Evolutionary conservation across 1,140 invertebrate species (phyloP), one percentile per base, ranked within the genome.

Genomic region (Drosophila mauritiana): DNA sequence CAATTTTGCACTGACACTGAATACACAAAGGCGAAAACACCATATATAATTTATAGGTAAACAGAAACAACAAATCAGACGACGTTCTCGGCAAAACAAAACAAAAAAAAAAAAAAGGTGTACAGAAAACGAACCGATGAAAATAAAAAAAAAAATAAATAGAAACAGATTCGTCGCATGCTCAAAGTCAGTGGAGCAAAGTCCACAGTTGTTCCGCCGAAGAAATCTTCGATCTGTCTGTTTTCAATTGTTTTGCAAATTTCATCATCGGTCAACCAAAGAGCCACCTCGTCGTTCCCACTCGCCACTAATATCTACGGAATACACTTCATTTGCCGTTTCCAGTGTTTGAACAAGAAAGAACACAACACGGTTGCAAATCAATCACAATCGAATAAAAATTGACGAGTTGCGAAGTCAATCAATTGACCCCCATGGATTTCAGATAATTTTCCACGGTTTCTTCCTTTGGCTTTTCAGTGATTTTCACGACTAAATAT

Each of bases 11-110:
- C 63, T 43, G 48, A 80, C 69, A 69, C 52, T 69, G 62, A 69
- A 43, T 36, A 51, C 54, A 76, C 62, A 74, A 40, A 54, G n/a
- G 31, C n/a, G 22, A 40, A 58, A 62, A 54, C 64, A 20, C 22
- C 48, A 55, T 34, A 37, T 6, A 46, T 46, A 56, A 64, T 63
- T 70, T 64, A 75, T 80, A 55, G 57, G 63, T 80, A 79, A 79
- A 79, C 76, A 78, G 34, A 56, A 31, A 62, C 54, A 49, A 51
- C n/a, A 55, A 69, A 69, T 69, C 51, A 20, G 48, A n/a, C 37
- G 48, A 52, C 34, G 34, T 27, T 15, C 48, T 31, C 48, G 15
- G 61, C 46, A 68, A 25, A 67, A 15, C 51, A 31, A 51, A 39
- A 39, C 17, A 43, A 15, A n/a, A 56, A 43, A 43, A 11, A 1